Evolutionary conservation across 1,140 invertebrate genomes (phyloP), one percentile per base, ranked within the genome.

Genomic region (Anthonomus grandis): DNA sequence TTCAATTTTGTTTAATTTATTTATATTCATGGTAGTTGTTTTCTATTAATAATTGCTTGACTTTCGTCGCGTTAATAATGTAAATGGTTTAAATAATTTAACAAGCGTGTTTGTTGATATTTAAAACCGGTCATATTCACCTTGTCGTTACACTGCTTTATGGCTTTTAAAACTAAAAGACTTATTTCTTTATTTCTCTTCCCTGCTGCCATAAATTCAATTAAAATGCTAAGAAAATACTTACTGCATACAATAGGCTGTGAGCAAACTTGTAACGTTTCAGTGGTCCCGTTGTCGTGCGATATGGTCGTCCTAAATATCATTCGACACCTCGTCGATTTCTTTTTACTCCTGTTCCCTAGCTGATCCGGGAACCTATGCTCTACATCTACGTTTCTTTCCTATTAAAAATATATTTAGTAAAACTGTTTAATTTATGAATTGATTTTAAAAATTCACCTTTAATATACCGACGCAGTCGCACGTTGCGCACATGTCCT

Each of bases 341-440:
- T 95, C 76, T 97, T 97, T 74, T 95, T 94, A 62, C 87, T 90
- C 49, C 89, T 79, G 22, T 86, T 70, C 3, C 79, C 77, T 27
- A 79, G 69, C 64, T 87, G 85, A 65, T 91, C 87, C 0, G 89
- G 90, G 75, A 90, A 92, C 63, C 93, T 81, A 70, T 95, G 92
- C 73, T 96, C 93, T 21, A 97, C 93, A 76, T 97, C 94, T 5
- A 97, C 94, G 77, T 97, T 97, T 55, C 95, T 83, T 72, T 97
- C 90, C 78, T 59, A n/a, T 3, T 25, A 45, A 51, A 22, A 49
- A 49, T 10, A 2, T 19, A 31, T 10, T 2, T 15, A 39, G 17
- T 39, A 39, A 39, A 42, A 42, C 17, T 6, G 17, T 18, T 42
- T 18, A 3, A 18, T 17, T 15, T 44, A 10, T 17, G n/a, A 21